Base-by-base conservation (phyloP, 1,140 invertebrate genomes). In the Cecropterus lyciades region DNA sequence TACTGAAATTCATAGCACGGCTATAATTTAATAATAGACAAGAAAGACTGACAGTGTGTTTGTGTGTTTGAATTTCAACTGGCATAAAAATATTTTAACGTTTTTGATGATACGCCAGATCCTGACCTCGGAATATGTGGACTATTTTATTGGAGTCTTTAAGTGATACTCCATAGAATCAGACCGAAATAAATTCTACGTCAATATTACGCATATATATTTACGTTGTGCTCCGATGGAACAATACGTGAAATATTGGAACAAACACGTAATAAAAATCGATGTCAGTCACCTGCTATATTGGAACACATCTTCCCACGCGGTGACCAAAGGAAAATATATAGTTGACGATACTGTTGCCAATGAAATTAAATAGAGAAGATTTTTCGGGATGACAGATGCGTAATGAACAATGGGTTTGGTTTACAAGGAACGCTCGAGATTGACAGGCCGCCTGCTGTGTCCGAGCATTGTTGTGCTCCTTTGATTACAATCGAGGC, bases 311-410 rank as follows among this genome's bases (percentile, higher is more conserved):
- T 59, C 82, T 42, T 68, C 86, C 85, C 83, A 89, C 86, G 80
- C 82, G 62, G 73, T 40, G 55, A 52, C 75, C 66, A 81, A 81
- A 85, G 85, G 77, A 83, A 85, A 89, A 86, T 89, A 30, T 30
- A 89, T 81, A 81, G 79, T 82, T 72, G 80, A 78, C 80, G 78
- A 77, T 68, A 77, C 49, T 65, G 74, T 75, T 88, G 88, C 86
- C 88, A 91, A 86, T 85, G 77, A 87, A 86, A 87, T 88, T 87
- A 80, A 85, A 89, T 85, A 86, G 80, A 87, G 77, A 73, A 82
- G 67, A 87, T 87, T 87, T 87, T 91, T 91, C 80, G 84, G 72
- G 63, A 53, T 64, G 79, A 85, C 82, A 80, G 77, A 82, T 77
- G 66, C 59, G 71, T 75, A 72, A 64, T 73, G 81, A 85, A 89